Percentiles rank a stretch among this genome's conserved stretches.
phyloP scores from a whole-genome alignment of 2,888 invertebrate genomes.

The Calliopum simillimum region DNA sequence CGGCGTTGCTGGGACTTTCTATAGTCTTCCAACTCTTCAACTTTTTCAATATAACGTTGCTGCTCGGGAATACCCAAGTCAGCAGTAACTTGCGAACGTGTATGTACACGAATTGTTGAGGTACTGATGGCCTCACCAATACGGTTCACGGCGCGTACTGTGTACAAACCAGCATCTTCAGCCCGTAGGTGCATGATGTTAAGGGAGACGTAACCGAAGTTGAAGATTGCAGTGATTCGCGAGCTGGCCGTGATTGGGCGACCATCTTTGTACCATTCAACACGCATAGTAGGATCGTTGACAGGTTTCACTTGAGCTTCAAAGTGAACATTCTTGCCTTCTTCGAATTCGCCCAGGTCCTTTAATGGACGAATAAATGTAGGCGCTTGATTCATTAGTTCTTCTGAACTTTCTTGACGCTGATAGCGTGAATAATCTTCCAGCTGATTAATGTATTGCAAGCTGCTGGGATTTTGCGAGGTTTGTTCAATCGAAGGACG shows the following conservation, averaged over 20 bases:
- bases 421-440: constrained; percentile 92
- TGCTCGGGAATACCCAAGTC: constrained; percentile 92
- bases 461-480: constrained; percentile 91
- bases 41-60: constrained; percentile 90
- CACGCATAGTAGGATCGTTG: constrained; percentile 92
- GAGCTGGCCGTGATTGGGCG: constrained; percentile 96
- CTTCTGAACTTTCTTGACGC: constrained; percentile 86
- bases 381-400: constrained; percentile 82
- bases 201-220: constrained; percentile 98
- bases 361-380: constrained; percentile 89
- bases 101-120: constrained; percentile 80
- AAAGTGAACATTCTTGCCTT: constrained; percentile 92
- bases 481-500: constrained; percentile 87
- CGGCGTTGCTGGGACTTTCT: constrained; percentile 82
- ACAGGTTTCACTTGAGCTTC: constrained; percentile 93
- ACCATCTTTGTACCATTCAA: constrained; percentile 96
- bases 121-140: constrained; percentile 91
- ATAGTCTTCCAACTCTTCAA: constrained; percentile 91
- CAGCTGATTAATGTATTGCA: constrained; percentile 89
- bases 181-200: constrained; percentile 98
- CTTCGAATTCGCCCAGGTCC: constrained; percentile 87
- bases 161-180: constrained; percentile 97
- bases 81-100: constrained; percentile 84
- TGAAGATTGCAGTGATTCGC: constrained; percentile 96
- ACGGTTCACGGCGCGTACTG: constrained; percentile 90